These are phyloP conservation scores for Helarctos malayanus DNA, from an alignment of 2,797 vertebrate genomes.

Conservation along the genomic window DNA sequence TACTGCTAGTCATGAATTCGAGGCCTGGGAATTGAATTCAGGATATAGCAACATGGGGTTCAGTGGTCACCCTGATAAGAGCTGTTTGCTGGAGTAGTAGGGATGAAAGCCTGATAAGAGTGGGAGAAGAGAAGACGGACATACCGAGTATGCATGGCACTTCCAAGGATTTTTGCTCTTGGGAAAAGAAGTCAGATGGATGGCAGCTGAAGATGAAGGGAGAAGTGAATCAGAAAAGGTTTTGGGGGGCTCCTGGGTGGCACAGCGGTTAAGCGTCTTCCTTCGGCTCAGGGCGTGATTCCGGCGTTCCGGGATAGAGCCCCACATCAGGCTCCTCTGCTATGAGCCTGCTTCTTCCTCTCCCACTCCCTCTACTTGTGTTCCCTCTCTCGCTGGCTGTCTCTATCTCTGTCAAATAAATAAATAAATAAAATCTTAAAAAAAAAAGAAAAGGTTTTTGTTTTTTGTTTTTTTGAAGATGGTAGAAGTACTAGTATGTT, in stretches of 20 bases:
- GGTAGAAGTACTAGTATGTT: not conserved
- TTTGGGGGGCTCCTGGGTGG: not conserved
- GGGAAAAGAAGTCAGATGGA: not conserved
- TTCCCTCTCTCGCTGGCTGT: no score
- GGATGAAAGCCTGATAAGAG: not conserved
- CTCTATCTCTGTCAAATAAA: no score
- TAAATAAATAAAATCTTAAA: no score
- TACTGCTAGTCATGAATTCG: not conserved
- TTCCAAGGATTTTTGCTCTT: conserved; percentile 6
- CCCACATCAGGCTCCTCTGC: no score
- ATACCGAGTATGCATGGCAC: not conserved
- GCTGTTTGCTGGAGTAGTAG: not conserved
- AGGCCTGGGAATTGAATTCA: not conserved
- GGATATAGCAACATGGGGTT: not conserved
- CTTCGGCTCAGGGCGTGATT: no score
- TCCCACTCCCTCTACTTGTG: no score
- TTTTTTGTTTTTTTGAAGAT: conserved; percentile 21
- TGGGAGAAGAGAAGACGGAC: not conserved
- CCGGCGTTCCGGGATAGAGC: no score
- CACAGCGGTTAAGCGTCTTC: no score
- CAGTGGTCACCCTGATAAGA: not conserved
- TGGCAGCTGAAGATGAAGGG: not conserved
- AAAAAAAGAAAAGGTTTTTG: not conserved
- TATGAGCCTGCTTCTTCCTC: no score
- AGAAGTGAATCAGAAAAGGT: not conserved